These are phyloP conservation scores for Semotilus atromaculatus DNA, from an alignment of 2,797 vertebrate species.

Conservation along the genomic window DNA sequence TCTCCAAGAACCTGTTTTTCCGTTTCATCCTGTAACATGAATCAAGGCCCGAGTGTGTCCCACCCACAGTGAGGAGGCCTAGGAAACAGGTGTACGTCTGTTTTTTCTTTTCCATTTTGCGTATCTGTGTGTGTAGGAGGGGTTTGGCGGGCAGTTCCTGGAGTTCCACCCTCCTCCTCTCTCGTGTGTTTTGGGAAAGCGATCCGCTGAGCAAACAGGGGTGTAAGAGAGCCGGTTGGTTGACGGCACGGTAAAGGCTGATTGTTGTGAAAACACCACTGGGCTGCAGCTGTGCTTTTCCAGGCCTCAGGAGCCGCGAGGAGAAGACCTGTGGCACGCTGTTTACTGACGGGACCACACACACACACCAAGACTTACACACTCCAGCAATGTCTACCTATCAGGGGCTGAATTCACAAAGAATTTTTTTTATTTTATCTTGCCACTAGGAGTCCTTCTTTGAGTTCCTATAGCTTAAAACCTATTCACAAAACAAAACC, in stretches of 20 bases:
- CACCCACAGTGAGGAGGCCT: constrained; percentile 48
- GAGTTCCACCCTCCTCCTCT: background rate
- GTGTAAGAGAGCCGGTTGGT: constrained; percentile 29
- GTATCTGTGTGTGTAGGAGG: constrained; percentile 18
- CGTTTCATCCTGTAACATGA: constrained; percentile 47
- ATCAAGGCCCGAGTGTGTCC: constrained; percentile 22
- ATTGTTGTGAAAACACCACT: constrained; percentile 60
- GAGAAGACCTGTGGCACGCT: constrained; percentile 44
- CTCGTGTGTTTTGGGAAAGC: constrained; percentile 53
- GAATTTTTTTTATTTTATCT: background rate
- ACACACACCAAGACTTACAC: constrained; percentile 40
- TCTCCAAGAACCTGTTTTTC: constrained; percentile 41
- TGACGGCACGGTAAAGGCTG: constrained; percentile 33
- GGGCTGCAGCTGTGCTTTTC: constrained; percentile 65
- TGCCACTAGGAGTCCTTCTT: background rate
- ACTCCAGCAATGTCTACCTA: background rate
- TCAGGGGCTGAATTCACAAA: background rate
- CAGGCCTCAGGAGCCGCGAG: constrained; percentile 46
- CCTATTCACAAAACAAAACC: background rate
- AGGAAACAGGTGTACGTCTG: constrained; percentile 56
- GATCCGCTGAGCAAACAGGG: constrained; percentile 36
- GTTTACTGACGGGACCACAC: constrained; percentile 63
- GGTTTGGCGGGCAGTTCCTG: background rate
- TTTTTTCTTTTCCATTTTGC: constrained; percentile 17
- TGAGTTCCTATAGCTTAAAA: too few species aligned